Conservation (phyloP, 2,113 vertebrate genomes). For the Phasianus colchicus region DNA sequence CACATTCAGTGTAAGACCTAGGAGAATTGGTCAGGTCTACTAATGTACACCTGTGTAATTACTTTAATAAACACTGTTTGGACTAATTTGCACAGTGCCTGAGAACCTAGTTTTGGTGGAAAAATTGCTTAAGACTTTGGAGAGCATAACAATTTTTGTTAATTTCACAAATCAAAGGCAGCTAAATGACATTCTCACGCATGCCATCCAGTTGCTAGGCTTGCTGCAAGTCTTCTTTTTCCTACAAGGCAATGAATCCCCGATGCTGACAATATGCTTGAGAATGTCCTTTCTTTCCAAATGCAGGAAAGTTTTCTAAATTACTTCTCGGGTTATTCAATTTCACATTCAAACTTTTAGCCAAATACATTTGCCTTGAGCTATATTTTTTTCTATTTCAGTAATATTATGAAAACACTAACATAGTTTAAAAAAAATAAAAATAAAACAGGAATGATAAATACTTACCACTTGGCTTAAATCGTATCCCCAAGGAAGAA, state of each 20-base stretch:
- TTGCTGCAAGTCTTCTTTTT: not conserved
- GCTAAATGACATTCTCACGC: not conserved
- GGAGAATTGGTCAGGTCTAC: not conserved
- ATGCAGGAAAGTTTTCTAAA: constrained; percentile 32
- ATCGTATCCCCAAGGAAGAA: constrained; percentile 77
- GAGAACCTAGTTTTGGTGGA: not conserved
- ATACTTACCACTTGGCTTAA: constrained; percentile 77
- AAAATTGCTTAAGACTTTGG: constrained; percentile 8
- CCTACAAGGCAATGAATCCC: not conserved
- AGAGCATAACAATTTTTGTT: not conserved
- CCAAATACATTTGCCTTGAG: constrained; percentile 11
- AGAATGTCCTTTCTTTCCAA: not conserved
- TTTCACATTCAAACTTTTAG: constrained; percentile 18
- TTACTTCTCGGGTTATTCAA: not conserved
- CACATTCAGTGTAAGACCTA: not conserved
- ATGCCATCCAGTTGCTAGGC: not conserved
- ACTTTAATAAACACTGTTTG: not conserved
- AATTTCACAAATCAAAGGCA: constrained; percentile 14
- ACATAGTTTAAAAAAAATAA: not conserved
- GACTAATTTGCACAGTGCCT: not conserved
- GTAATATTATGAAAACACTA: constrained; percentile 39
- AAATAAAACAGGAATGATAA: constrained; percentile 22
- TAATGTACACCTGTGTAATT: not conserved
- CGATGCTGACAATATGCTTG: not conserved
- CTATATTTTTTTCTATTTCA: constrained; percentile 20